Evolutionary conservation across 2,888 invertebrate genomes (phyloP), one percentile per base, ranked within the genome.

Genomic region (Synanthedon formicaeformis): DNA sequence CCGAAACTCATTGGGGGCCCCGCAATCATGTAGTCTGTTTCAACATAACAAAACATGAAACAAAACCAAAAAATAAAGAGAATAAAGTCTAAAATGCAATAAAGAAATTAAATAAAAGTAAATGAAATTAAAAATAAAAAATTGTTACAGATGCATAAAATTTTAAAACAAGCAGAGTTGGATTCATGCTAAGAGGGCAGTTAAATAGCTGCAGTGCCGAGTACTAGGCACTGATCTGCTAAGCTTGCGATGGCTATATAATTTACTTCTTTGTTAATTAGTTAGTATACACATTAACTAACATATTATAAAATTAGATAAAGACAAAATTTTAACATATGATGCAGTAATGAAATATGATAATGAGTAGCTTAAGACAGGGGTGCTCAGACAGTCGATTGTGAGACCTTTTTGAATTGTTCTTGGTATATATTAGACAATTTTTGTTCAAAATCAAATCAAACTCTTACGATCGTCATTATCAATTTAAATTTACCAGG

Each of bases 1-100:
- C 93, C 93, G 92, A 92, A 93, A 89, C 92, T 92, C 90, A 93
- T 91, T 87, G 93, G 92, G 88, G 91, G 91, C 86, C 93, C 92
- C 89, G 92, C 91, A 88, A 92, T 91, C 92, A 92, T 92, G 87
- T 86, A 87, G 86, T 87, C 87, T 87, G 87, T 87, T 85, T 83
- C 79, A 75, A 87, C 79, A 87, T 81, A 91, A 92, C 91, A 92
- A 90, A 91, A 91, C 90, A 91, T 91, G 90, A 90, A 91, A 91
- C 90, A 88, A 91, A 91, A 91, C 89, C 90, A 88, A 81, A 34
- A 86, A 77, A 80, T 76, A 91, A 34, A 92, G 90, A 92, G 90
- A 90, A 90, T 84, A 89, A 89, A 81, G 89, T 90, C 89, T 87
- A 79, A 86, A 89, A 81, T 75, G 78, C 66, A 66, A 34, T 69